Evolutionary conservation across 2,888 invertebrate species (phyloP).

Genomic region (Hypercompe scribonia): DNA sequence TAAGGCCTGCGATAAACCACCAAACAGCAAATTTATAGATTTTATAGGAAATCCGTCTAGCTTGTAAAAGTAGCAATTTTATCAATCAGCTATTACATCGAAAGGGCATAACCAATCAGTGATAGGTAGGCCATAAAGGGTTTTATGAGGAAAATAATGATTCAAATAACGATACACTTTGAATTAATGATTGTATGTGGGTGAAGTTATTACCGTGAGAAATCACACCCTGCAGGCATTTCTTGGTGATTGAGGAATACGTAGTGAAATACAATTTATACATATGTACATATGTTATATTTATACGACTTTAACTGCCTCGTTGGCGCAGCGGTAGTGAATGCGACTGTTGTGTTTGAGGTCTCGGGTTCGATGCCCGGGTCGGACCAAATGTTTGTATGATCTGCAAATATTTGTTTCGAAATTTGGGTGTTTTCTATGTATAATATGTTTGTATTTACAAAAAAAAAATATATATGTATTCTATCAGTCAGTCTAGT

Average conservation of each 20-base stretch:
- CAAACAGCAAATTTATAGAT: constrained; percentile 32
- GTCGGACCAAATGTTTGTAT: too few relatives aligned
- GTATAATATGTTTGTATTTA: too few relatives aligned
- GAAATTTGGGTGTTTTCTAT: too few relatives aligned
- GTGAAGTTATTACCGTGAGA: constrained; percentile 34
- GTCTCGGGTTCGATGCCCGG: too few relatives aligned
- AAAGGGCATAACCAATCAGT: constrained; percentile 47
- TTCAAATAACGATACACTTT: constrained; percentile 11
- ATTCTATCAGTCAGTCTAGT: too few relatives aligned
- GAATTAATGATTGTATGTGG: constrained; percentile 28
- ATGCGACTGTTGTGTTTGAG: too few relatives aligned
- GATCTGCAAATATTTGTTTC: too few relatives aligned
- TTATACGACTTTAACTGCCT: too few relatives aligned
- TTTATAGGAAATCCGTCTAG: constrained; percentile 38
- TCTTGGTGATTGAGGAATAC: neutral
- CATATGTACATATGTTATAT: too few relatives aligned
- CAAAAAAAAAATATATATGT: too few relatives aligned
- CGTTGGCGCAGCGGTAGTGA: too few relatives aligned
- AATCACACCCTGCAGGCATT: constrained; percentile 40
- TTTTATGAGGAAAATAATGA: constrained; percentile 8
- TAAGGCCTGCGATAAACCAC: constrained; percentile 8
- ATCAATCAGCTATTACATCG: constrained; percentile 46
- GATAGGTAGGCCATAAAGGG: constrained; percentile 22
- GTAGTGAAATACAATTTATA: neutral
- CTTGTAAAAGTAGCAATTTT: constrained; percentile 33